These are phyloP conservation scores for Drosophila robusta DNA, from an alignment of 2,888 invertebrate species.

Conservation along the genomic window DNA sequence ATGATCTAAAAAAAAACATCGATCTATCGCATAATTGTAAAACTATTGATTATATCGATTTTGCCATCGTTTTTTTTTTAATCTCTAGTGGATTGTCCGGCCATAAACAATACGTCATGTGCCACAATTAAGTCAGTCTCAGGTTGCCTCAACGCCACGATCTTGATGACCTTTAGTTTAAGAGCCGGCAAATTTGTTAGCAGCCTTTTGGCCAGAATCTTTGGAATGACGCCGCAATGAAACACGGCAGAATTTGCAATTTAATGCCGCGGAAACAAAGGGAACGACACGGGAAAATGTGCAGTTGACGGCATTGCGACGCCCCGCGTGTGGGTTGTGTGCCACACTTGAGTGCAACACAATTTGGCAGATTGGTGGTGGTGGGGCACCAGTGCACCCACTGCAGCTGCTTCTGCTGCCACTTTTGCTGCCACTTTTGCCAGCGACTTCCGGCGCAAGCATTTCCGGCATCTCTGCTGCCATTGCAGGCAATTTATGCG, in stretches of 20 bases:
- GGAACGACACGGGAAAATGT: slow-evolving; percentile 26
- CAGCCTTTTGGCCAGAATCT: slow-evolving; percentile 3
- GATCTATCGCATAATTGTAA: no score
- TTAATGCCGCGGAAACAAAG: slow-evolving; percentile 37
- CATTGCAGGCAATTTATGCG: slow-evolving; percentile 49
- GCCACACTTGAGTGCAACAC: background rate
- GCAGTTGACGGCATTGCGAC: slow-evolving; percentile 21
- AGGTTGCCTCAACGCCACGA: no score
- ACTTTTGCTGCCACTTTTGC: slow-evolving; percentile 30
- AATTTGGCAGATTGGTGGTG: background rate
- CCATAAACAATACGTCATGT: no score
- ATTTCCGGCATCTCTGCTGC: slow-evolving; percentile 46
- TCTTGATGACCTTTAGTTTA: background rate
- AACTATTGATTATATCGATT: no score
- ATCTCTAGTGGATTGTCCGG: no score
- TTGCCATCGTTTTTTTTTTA: no score
- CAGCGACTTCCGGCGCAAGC: slow-evolving; percentile 49
- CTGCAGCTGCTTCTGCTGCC: slow-evolving; percentile 1
- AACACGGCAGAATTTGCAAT: slow-evolving; percentile 22
- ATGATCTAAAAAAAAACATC: no score
- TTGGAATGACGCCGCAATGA: slow-evolving; percentile 3
- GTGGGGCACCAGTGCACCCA: background rate
- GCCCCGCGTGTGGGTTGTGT: background rate
- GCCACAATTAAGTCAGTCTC: no score
- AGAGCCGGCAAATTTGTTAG: background rate